Evolutionary conservation across 1,140 invertebrate genomes (phyloP), one percentile per base, ranked within the genome.

Genomic region (Sycophila sp.): DNA sequence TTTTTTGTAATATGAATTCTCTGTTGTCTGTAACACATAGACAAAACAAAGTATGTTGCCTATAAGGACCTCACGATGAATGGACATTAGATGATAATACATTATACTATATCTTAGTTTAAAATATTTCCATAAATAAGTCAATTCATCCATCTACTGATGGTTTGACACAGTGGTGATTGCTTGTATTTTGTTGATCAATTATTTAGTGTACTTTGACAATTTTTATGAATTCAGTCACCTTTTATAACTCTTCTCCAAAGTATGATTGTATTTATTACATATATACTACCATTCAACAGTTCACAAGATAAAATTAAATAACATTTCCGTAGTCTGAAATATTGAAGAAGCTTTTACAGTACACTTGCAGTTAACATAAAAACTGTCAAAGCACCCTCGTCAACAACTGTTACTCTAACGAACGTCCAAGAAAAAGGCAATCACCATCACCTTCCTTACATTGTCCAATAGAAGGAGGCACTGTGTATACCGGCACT

Each of bases 41-140:
- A 69, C 71, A 71, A 77, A 78, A 75, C 64, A 59, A 51, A 77
- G 59, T 30, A 64, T 66, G 55, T 72, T 74, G 67, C 71, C 67
- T 65, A 74, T 28, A 76, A 38, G 53, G 64, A 75, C 74, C 22
- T 6, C 66, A 72, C 69, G 22, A 38, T 1, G 24, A 47, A 63
- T 45, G 24, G 26, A 75, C 47, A 69, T 78, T 72, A 68, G 40
- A 79, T 74, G 56, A 76, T 70, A 73, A 74, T 74, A 75, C 73
- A 75, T 75, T 75, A 75, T 69, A 75, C 40, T 73, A 77, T 81
- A 80, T 78, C 80, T 81, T 77, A 79, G 73, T 77, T 78, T 79
- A 69, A 80, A 73, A 77, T 80, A 80, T 75, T 68, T 72, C 78
- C 70, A 79, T 77, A 47, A 70, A 60, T 70, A 56, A 36, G 66